Percentiles rank a stretch among this genome's conserved stretches.
Evolutionary conservation across 2,888 invertebrate genomes (phyloP).

Genomic region (Beris chalybata): DNA sequence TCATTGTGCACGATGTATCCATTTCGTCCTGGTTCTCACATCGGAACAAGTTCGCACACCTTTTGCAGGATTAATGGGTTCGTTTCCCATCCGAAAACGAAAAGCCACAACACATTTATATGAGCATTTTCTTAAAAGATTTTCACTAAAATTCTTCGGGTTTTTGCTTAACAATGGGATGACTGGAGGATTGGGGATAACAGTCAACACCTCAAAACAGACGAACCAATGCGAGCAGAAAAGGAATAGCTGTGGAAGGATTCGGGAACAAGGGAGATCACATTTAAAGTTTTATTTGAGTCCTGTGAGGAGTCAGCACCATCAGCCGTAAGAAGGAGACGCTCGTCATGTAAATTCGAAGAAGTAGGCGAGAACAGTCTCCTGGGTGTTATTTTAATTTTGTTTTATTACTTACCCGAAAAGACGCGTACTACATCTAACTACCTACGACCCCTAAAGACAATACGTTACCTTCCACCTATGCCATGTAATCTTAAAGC

Average conservation of each 20-base stretch:
- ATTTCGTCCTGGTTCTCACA: not conserved
- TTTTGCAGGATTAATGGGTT: constrained; percentile 18
- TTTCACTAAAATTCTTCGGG: not conserved
- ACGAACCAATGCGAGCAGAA: not conserved
- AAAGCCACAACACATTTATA: too few species aligned
- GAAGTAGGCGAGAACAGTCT: constrained; percentile 18
- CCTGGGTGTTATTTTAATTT: constrained; percentile 42
- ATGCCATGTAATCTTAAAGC: not conserved
- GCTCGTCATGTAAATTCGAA: too few species aligned
- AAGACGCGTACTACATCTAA: constrained; percentile 8
- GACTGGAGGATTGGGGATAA: not conserved
- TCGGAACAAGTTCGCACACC: not conserved
- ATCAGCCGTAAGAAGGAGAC: too few species aligned
- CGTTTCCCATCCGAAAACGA: not conserved
- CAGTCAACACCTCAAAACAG: not conserved
- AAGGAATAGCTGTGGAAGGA: too few species aligned
- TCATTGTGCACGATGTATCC: constrained; percentile 14
- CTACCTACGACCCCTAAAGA: constrained; percentile 23
- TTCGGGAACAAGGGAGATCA: too few species aligned
- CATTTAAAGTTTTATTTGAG: too few species aligned
- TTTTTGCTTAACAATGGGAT: not conserved
- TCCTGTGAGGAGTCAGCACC: too few species aligned
- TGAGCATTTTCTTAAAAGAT: too few species aligned
- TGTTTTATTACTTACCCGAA: constrained; percentile 41
- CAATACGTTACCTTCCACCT: not conserved